phyloP scores from a whole-genome alignment of 2,113 vertebrate species.

The Prinia subflava region DNA sequence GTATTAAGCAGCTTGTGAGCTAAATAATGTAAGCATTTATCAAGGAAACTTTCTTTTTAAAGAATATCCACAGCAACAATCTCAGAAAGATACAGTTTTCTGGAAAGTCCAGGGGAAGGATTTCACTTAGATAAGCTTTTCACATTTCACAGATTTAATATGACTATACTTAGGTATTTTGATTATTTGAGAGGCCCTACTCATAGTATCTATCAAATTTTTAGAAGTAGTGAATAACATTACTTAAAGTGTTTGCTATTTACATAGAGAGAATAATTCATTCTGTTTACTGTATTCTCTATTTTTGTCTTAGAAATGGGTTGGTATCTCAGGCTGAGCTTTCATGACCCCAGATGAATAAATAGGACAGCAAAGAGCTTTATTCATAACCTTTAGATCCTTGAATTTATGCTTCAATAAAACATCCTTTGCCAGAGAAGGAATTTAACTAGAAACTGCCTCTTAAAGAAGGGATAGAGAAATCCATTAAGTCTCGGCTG shows the following conservation, averaged over 20 bases:
- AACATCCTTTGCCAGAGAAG: not conserved
- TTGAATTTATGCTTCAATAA: not conserved
- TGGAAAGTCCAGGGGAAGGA: not conserved
- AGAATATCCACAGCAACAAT: not conserved
- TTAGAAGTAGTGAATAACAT: not conserved
- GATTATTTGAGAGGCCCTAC: not conserved
- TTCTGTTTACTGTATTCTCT: not conserved
- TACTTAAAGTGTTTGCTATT: not conserved
- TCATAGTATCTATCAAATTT: not conserved
- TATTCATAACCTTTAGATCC: conserved; percentile 28
- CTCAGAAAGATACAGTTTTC: not conserved
- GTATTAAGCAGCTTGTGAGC: not conserved
- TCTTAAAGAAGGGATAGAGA: conserved; percentile 13
- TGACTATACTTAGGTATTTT: not conserved
- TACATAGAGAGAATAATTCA: not conserved
- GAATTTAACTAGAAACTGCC: conserved; percentile 26
- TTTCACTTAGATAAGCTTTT: not conserved
- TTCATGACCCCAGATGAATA: not conserved
- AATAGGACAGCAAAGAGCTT: not conserved
- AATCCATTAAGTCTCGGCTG: conserved; percentile 6
- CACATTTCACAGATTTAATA: not conserved
- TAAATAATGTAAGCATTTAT: not conserved
- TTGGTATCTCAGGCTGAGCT: not conserved
- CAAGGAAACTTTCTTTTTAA: not conserved
- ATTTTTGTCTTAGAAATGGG: not conserved